These are phyloP conservation scores for Frankliniella intonsa DNA, from an alignment of 2,888 invertebrate species.

Conservation along the genomic window DNA sequence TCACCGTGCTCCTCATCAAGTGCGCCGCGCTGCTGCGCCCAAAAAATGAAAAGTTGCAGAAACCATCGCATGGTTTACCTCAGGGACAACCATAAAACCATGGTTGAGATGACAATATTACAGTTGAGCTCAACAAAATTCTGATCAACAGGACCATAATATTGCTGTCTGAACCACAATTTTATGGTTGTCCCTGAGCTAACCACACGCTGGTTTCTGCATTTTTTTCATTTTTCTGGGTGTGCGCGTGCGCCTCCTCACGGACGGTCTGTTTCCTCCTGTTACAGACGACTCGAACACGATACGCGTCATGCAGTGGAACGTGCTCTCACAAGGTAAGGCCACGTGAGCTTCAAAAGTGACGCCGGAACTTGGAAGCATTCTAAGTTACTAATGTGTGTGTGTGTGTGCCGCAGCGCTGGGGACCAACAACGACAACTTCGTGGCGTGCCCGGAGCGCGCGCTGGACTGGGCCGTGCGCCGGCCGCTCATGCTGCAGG, in stretches of 20 bases:
- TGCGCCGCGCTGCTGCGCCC: neutral
- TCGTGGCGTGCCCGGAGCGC: conserved; percentile 63
- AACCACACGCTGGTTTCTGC: too few relatives aligned
- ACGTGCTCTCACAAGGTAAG: conserved; percentile 65
- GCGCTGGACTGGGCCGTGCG: conserved; percentile 66
- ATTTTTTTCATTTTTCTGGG: too few relatives aligned
- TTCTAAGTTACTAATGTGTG: too few relatives aligned
- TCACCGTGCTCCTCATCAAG: neutral
- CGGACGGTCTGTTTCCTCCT: neutral
- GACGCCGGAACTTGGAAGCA: neutral
- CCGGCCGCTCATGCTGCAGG: conserved; percentile 63
- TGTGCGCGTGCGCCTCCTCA: too few relatives aligned
- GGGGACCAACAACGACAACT: conserved; percentile 65
- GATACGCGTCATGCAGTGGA: conserved; percentile 66
- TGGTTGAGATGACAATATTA: too few relatives aligned
- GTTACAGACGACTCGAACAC: conserved; percentile 8
- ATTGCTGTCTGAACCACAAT: too few relatives aligned
- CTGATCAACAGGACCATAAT: too few relatives aligned
- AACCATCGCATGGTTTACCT: too few relatives aligned
- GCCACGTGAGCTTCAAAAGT: conserved; percentile 32
- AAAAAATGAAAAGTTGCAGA: too few relatives aligned
- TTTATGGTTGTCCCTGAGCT: too few relatives aligned
- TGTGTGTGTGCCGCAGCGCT: conserved; percentile 52
- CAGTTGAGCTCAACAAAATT: too few relatives aligned
- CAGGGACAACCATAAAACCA: too few relatives aligned